Evolutionary conservation across 2,888 invertebrate species (phyloP).

Genomic region (Lepidonotus clava): DNA sequence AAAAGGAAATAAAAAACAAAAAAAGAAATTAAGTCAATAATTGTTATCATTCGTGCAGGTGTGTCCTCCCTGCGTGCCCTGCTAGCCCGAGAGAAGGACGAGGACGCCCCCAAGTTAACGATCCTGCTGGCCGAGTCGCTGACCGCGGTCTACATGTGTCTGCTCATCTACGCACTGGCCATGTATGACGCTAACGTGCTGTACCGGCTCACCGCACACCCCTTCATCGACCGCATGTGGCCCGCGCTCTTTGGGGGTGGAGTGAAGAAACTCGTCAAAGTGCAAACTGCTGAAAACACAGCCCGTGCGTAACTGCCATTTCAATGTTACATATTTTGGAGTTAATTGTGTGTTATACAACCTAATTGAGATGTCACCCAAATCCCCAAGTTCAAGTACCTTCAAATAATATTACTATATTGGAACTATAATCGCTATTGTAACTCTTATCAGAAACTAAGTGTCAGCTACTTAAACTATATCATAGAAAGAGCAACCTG

Average conservation of each 20-base stretch:
- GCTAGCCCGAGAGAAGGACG: conserved; percentile 95
- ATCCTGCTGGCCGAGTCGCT: conserved; percentile 96
- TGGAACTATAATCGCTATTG: too few species aligned
- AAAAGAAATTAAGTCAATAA: too few species aligned
- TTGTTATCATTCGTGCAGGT: conserved; percentile 82
- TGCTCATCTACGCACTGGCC: conserved; percentile 94
- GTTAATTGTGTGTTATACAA: too few species aligned
- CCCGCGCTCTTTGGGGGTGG: conserved; percentile 80
- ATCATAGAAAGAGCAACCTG: too few species aligned
- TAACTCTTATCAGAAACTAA: too few species aligned
- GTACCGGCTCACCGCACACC: conserved; percentile 88
- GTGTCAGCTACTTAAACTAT: too few species aligned
- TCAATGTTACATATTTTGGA: too few species aligned
- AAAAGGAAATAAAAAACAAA: too few species aligned
- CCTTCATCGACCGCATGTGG: conserved; percentile 89
- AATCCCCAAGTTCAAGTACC: too few species aligned
- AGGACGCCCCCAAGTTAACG: conserved; percentile 94
- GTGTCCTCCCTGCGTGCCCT: conserved; percentile 95
- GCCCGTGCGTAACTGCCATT: too few species aligned
- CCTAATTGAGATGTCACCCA: too few species aligned
- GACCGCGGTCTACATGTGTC: conserved; percentile 94
- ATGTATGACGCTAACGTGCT: conserved; percentile 96
- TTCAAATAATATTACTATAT: too few species aligned
- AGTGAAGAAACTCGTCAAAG: conserved; percentile 77
- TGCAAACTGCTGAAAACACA: conserved; percentile 44